These are phyloP conservation scores for Deroplatys truncata DNA, from an alignment of 2,888 invertebrate species.

Conservation along the genomic window DNA sequence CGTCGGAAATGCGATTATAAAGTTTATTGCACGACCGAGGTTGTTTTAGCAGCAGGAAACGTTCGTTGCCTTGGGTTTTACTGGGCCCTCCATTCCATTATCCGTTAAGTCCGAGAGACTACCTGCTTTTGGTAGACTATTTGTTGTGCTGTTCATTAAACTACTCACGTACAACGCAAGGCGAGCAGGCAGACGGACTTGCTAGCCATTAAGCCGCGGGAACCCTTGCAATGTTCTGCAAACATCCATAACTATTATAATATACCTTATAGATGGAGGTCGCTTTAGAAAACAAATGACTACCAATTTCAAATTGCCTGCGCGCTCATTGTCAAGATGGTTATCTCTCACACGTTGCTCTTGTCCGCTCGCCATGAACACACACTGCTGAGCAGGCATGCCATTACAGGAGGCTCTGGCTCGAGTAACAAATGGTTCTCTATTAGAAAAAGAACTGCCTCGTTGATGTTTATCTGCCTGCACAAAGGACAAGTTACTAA, in stretches of 20 bases:
- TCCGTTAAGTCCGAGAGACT: not conserved
- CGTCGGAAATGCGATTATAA: not conserved
- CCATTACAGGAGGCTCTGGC: not conserved
- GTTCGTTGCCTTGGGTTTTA: not conserved
- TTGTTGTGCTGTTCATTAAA: not conserved
- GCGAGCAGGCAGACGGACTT: not conserved
- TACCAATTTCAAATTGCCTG: constrained; percentile 16
- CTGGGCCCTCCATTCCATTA: not conserved
- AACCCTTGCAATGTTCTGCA: not conserved
- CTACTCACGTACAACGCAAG: not conserved
- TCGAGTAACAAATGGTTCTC: constrained; percentile 2
- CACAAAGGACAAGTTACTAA: constrained; percentile 9
- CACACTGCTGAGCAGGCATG: not conserved
- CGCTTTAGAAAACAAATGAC: constrained; percentile 15
- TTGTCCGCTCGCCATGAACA: not conserved
- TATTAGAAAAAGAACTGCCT: constrained; percentile 1
- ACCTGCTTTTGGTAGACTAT: not conserved
- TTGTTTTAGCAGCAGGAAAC: not conserved
- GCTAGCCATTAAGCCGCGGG: not conserved
- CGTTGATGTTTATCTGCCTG: constrained; percentile 11
- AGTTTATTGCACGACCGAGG: not conserved
- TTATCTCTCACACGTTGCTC: constrained; percentile 15
- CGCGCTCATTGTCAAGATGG: constrained; percentile 1
- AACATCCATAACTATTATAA: not conserved
- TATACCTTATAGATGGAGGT: constrained; percentile 10